Conservation (phyloP, 2,797 vertebrate genomes). For the Alcedo quadribrachys region DNA sequence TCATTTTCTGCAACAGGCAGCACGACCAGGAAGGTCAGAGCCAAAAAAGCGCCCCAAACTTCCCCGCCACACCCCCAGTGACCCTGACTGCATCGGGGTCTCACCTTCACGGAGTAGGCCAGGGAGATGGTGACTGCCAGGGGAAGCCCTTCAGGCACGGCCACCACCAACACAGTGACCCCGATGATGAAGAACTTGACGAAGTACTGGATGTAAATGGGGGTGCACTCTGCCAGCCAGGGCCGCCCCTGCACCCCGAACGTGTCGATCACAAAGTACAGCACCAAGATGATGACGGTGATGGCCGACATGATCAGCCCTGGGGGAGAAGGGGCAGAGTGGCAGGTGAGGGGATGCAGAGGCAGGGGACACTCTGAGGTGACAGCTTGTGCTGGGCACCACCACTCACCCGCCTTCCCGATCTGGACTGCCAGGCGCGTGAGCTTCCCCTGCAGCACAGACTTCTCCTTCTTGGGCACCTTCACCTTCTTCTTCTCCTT, state of each 20-base stretch:
- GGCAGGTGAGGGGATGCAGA: background rate
- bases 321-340: slow-evolving; percentile 41
- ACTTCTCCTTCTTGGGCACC: slow-evolving; percentile 96
- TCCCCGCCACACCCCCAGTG: rapidly evolving
- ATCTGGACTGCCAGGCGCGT: slow-evolving; percentile 94
- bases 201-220: slow-evolving; percentile 96
- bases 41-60: background rate
- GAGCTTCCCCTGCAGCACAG: slow-evolving; percentile 96
- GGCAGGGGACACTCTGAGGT: background rate
- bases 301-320: slow-evolving; percentile 95
- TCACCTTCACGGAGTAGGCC: slow-evolving; percentile 97
- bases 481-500: slow-evolving; percentile 91
- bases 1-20: slow-evolving; percentile 90
- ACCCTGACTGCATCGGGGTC: background rate
- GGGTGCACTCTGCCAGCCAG: slow-evolving; percentile 91
- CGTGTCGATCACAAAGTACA: slow-evolving; percentile 93
- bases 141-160: slow-evolving; percentile 94
- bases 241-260: slow-evolving; percentile 84
- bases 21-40: background rate
- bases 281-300: slow-evolving; percentile 94
- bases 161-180: slow-evolving; percentile 94
- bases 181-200: slow-evolving; percentile 99
- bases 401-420: slow-evolving; percentile 90
- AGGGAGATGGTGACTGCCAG: slow-evolving; percentile 96
- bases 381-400: background rate